Percentiles rank a stretch among this genome's conserved stretches.
These are phyloP conservation scores for Agrotis segetum DNA, from an alignment of 2,888 invertebrate species.

Conservation along the genomic window DNA sequence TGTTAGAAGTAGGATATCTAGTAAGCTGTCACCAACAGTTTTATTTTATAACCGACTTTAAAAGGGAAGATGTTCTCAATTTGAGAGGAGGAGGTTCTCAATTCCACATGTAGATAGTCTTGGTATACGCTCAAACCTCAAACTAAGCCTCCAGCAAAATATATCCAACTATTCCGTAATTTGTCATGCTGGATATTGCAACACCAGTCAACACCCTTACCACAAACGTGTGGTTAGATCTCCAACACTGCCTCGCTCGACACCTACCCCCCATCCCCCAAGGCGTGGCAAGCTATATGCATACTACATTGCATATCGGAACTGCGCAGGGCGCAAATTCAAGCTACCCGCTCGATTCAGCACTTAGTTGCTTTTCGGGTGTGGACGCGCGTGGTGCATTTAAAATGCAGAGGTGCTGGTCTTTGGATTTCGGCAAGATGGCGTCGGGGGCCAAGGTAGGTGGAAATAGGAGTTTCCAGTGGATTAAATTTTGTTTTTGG, in stretches of 20 bases:
- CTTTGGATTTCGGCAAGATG: constrained; percentile 27
- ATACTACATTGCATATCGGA: constrained; percentile 18
- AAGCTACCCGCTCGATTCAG: neutral
- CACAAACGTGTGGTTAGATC: neutral
- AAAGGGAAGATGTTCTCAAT: too few relatives aligned
- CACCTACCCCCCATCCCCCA: neutral
- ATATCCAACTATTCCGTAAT: too few relatives aligned
- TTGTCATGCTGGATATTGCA: too few relatives aligned
- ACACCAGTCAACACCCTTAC: neutral
- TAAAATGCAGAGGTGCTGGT: constrained; percentile 17
- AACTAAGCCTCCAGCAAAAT: too few relatives aligned
- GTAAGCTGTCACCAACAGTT: too few relatives aligned
- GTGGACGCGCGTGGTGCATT: constrained; percentile 19
- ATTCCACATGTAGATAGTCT: too few relatives aligned
- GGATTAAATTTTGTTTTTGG: too few relatives aligned
- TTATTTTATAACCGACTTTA: too few relatives aligned
- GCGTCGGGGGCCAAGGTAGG: neutral
- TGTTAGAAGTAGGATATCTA: too few relatives aligned
- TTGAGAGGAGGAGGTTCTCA: too few relatives aligned
- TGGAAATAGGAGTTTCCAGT: neutral
- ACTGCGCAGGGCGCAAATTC: constrained; percentile 26
- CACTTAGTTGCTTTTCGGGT: constrained; percentile 1
- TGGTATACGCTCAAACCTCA: too few relatives aligned
- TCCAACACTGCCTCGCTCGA: constrained; percentile 1
- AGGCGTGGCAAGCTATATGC: constrained; percentile 35